Percentiles rank a stretch among this genome's conserved stretches.
phyloP scores from a whole-genome alignment of 2,113 vertebrate species.

The Erinaceus europaeus region DNA sequence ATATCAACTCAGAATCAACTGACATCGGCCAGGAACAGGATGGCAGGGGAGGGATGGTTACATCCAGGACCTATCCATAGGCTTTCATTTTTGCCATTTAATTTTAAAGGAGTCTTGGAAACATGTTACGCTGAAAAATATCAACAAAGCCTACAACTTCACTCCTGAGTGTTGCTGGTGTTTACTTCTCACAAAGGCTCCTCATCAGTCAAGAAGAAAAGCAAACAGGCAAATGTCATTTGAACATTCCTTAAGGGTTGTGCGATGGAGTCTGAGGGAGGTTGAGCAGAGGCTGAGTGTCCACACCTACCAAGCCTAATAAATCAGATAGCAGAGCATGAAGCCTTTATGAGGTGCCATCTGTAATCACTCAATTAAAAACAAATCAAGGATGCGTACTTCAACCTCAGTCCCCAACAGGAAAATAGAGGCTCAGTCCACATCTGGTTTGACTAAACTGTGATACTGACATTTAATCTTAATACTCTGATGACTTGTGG shows the following conservation, averaged over 20 bases:
- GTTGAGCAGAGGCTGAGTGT: neutral
- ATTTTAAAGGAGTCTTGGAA: conserved; percentile 53
- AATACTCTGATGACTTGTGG: neutral
- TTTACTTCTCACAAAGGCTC: conserved; percentile 36
- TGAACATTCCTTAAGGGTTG: conserved; percentile 38
- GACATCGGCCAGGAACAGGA: neutral
- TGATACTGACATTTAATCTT: conserved; percentile 25
- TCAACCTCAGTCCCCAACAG: neutral
- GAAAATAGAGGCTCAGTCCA: neutral
- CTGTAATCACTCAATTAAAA: conserved; percentile 63
- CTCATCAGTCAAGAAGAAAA: conserved; percentile 44
- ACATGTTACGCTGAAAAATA: conserved; percentile 47
- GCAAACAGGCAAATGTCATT: conserved; percentile 50
- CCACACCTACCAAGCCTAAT: conserved; percentile 46
- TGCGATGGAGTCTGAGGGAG: neutral
- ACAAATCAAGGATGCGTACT: conserved; percentile 21
- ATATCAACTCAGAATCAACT: neutral
- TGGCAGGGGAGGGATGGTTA: neutral
- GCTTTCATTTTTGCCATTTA: conserved; percentile 33
- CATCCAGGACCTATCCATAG: neutral
- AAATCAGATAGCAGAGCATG: conserved; percentile 43
- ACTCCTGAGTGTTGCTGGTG: neutral
- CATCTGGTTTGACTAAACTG: conserved; percentile 43
- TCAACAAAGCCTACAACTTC: neutral
- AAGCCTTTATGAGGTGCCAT: conserved; percentile 51